Conservation (phyloP, 2,797 vertebrate genomes). For the Periophthalmus magnuspinnatus region DNA sequence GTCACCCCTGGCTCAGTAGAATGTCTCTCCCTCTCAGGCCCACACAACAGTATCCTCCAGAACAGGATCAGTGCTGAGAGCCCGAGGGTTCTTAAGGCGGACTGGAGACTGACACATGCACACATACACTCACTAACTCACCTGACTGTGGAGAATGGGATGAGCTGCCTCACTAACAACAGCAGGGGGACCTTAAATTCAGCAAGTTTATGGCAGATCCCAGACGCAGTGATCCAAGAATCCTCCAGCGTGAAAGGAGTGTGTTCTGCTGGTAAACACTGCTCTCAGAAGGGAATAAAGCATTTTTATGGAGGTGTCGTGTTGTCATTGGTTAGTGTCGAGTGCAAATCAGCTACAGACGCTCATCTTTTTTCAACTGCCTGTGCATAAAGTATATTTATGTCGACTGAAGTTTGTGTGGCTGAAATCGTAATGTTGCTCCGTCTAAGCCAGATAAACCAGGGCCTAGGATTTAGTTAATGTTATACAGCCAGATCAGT, state of each 20-base stretch:
- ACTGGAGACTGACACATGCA: slow-evolving; percentile 10
- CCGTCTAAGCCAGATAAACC: background rate
- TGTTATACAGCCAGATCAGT: background rate
- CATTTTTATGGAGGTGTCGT: slow-evolving; percentile 18
- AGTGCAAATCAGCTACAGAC: slow-evolving; percentile 4
- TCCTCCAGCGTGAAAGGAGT: background rate
- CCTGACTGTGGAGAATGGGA: slow-evolving; percentile 2
- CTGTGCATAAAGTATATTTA: slow-evolving; percentile 1
- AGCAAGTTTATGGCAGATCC: slow-evolving; percentile 4
- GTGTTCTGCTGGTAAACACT: slow-evolving; percentile 12
- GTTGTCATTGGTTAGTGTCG: slow-evolving; percentile 18
- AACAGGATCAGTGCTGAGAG: background rate
- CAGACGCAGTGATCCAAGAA: background rate
- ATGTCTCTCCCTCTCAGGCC: background rate
- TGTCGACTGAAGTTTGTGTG: background rate
- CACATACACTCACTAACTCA: background rate
- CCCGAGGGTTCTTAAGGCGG: slow-evolving; percentile 3
- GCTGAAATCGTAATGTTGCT: background rate
- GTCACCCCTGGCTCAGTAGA: background rate
- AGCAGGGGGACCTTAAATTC: slow-evolving; percentile 6
- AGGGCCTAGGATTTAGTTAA: background rate
- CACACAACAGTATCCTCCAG: background rate
- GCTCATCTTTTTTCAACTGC: background rate
- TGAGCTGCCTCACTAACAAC: slow-evolving; percentile 1
- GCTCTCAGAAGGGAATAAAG: slow-evolving; percentile 14